Percentiles rank a stretch among this genome's conserved stretches.
Evolutionary conservation across 1,140 invertebrate genomes (phyloP).

Genomic region (Lanistes nyassanus): DNA sequence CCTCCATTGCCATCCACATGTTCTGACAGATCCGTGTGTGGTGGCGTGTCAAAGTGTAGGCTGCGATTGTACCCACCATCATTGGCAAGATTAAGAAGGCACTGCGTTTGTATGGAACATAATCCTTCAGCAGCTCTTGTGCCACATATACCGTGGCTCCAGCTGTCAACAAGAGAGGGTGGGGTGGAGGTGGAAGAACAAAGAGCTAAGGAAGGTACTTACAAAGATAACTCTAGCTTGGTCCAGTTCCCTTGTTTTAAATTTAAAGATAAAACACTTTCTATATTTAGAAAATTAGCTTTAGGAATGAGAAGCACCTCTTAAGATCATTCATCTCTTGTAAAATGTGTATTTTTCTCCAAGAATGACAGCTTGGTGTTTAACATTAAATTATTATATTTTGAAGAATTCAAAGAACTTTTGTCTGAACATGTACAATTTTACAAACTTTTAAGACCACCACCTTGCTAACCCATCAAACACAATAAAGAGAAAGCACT

Average conservation of each 20-base stretch:
- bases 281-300: background rate
- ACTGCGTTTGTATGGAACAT: constrained; percentile 28
- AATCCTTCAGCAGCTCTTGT: constrained; percentile 36
- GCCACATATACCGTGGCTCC: constrained; percentile 39
- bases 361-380: background rate
- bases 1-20: constrained; percentile 55
- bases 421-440: background rate
- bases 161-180: too few species aligned
- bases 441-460: background rate
- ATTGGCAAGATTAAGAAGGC: constrained; percentile 38
- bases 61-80: constrained; percentile 26
- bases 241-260: background rate
- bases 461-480: background rate
- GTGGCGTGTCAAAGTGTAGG: constrained; percentile 34
- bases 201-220: too few species aligned
- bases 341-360: too few species aligned
- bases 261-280: background rate
- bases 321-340: too few species aligned
- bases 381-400: background rate
- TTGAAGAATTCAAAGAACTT: background rate
- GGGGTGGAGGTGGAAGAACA: too few species aligned
- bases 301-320: too few species aligned
- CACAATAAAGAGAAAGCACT: background rate
- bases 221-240: background rate
- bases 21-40: constrained; percentile 44